Percentiles rank a stretch among this genome's conserved stretches.
Evolutionary conservation across 2,113 vertebrate species (phyloP).

Genomic region (Trogon surrucura): DNA sequence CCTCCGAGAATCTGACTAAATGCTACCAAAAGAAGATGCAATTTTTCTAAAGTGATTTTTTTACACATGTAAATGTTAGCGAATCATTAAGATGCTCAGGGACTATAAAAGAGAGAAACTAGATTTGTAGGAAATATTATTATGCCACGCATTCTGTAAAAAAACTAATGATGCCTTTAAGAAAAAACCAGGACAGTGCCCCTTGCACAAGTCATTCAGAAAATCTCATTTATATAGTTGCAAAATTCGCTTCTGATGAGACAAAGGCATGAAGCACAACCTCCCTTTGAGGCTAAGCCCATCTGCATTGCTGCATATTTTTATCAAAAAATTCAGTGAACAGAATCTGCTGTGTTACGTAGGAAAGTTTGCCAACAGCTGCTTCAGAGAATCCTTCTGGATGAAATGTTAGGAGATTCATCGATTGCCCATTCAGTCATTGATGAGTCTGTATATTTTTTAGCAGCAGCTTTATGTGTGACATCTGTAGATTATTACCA

Average conservation of each 20-base stretch:
- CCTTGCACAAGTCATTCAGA: background rate
- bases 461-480: background rate
- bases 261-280: background rate
- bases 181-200: fast-evolving
- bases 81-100: background rate
- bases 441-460: background rate
- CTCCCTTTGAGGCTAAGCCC: background rate
- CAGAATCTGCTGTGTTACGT: background rate
- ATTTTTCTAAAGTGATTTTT: background rate
- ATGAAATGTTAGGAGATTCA: background rate
- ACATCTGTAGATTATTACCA: background rate
- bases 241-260: background rate
- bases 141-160: background rate
- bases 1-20: background rate
- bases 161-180: background rate
- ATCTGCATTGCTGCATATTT: background rate
- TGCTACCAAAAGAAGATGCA: background rate
- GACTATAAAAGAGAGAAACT: background rate
- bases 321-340: background rate
- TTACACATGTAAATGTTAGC: background rate
- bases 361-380: background rate
- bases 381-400: background rate
- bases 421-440: fast-evolving
- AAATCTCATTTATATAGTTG: background rate
- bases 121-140: background rate